Conservation (phyloP, 2,113 vertebrate species). For the Chaetodon trifascialis region DNA sequence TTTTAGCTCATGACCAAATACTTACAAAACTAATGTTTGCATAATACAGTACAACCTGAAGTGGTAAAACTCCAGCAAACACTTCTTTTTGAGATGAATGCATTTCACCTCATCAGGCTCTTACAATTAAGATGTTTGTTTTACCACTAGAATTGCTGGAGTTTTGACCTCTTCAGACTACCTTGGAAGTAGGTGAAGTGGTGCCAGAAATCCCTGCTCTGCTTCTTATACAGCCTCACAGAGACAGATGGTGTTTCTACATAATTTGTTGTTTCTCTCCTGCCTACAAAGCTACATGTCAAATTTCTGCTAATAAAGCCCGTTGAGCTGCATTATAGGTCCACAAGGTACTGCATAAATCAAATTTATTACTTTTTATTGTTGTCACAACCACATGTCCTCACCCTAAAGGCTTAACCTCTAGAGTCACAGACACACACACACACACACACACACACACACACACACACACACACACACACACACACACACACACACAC, state of each 20-base stretch:
- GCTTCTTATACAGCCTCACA: not conserved
- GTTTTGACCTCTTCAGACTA: no score
- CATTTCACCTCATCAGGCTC: no score
- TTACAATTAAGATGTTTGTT: no score
- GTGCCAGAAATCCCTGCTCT: no score
- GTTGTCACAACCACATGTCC: conserved; percentile 22
- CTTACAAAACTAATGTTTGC: no score
- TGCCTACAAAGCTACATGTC: conserved; percentile 5
- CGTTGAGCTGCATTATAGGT: conserved; percentile 19
- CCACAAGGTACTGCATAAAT: conserved; percentile 59
- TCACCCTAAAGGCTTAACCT: conserved; percentile 36
- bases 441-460: conserved; percentile 9
- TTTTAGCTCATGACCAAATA: no score
- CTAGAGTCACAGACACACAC: conserved; percentile 27
- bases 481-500: conserved; percentile 10
- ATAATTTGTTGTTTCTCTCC: conserved; percentile 4
- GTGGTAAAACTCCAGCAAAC: no score
- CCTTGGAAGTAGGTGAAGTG: no score
- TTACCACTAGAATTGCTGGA: no score
- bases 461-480: conserved; percentile 10
- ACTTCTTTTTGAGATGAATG: no score
- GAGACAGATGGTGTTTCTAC: not conserved
- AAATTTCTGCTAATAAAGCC: conserved; percentile 26
- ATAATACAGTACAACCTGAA: no score
- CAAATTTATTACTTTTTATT: conserved; percentile 53